Evolutionary conservation across 2,888 invertebrate genomes (phyloP).

Genomic region (Drosophila infuscata): DNA sequence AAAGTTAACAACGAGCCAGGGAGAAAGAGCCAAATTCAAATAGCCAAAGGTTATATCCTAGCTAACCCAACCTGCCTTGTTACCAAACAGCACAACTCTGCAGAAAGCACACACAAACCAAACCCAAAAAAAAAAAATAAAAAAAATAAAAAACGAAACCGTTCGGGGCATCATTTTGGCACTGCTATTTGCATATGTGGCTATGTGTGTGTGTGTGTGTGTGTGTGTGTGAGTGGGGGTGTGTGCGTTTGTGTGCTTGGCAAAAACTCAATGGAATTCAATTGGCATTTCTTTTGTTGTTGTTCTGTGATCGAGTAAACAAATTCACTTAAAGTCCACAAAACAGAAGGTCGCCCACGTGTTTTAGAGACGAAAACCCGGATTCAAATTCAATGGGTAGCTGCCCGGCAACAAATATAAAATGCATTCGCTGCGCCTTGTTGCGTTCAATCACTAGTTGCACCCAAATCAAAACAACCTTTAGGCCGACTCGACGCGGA

Average conservation of each 20-base stretch:
- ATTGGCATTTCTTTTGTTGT: conserved; percentile 56
- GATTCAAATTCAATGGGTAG: conserved; percentile 48
- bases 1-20: conserved; percentile 66
- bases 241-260: conserved; percentile 24
- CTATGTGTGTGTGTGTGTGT: conserved; percentile 24
- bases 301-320: conserved; percentile 69
- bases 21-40: conserved; percentile 52
- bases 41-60: conserved; percentile 69
- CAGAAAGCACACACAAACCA: background rate
- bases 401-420: conserved; percentile 52
- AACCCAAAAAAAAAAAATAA: background rate
- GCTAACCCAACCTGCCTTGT: conserved; percentile 20
- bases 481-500: background rate
- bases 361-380: conserved; percentile 44
- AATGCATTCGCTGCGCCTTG: conserved; percentile 50
- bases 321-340: conserved; percentile 74
- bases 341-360: conserved; percentile 63
- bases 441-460: conserved; percentile 50
- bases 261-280: conserved; percentile 76
- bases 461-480: background rate
- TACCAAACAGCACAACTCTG: conserved; percentile 3
- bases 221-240: conserved; percentile 7
- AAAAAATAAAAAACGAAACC: conserved; percentile 15
- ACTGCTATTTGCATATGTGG: conserved; percentile 75
- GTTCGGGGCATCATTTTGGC: conserved; percentile 60